Evolutionary conservation across 2,888 invertebrate species (phyloP).

Genomic region (Deilephila porcellus): DNA sequence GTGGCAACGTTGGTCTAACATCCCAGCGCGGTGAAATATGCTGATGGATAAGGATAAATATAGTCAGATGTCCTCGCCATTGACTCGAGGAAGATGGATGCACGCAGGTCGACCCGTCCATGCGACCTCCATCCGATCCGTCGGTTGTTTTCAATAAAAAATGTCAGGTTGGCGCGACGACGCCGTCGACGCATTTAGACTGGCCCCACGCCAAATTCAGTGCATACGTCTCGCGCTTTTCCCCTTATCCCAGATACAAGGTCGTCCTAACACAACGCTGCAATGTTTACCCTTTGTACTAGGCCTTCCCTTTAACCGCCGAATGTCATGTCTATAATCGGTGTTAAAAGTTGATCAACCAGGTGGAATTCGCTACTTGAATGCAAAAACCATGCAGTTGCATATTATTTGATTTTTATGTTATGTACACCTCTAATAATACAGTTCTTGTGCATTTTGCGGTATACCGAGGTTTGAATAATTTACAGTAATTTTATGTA

Average conservation of each 20-base stretch:
- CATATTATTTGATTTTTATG: background rate
- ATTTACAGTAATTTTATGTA: no score
- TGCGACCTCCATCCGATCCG: constrained; percentile 71
- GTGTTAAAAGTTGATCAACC: background rate
- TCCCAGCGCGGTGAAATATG: constrained; percentile 51
- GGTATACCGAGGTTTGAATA: background rate
- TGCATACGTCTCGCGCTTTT: constrained; percentile 70
- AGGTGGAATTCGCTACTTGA: background rate
- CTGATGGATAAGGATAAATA: constrained; percentile 72
- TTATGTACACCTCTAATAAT: background rate
- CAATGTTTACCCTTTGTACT: constrained; percentile 49
- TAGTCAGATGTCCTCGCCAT: constrained; percentile 80
- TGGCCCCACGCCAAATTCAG: constrained; percentile 71
- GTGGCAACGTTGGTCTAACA: constrained; percentile 59
- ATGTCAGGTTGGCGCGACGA: constrained; percentile 79
- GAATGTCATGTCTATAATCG: background rate
- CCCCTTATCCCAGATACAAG: constrained; percentile 70
- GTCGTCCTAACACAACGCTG: constrained; percentile 64
- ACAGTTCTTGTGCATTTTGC: background rate
- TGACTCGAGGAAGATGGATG: constrained; percentile 80
- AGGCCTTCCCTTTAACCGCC: constrained; percentile 28
- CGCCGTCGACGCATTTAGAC: constrained; percentile 77
- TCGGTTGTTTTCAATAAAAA: constrained; percentile 82
- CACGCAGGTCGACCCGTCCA: constrained; percentile 71
- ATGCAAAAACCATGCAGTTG: background rate